Evolutionary conservation across 2,888 invertebrate genomes (phyloP).

Genomic region (Antheraea yamamai): DNA sequence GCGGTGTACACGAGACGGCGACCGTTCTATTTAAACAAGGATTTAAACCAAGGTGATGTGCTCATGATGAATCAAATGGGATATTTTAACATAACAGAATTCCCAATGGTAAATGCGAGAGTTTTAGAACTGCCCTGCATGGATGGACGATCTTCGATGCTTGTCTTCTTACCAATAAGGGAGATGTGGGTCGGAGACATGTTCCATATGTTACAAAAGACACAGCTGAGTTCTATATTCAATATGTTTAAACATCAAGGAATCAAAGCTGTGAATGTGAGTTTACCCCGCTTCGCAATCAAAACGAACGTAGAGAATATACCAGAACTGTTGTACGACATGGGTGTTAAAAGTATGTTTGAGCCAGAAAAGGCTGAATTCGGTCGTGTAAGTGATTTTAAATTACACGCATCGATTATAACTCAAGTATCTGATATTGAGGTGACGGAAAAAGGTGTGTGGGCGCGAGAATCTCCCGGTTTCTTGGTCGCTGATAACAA

Average conservation of each 20-base stretch:
- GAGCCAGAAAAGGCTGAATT: conserved; percentile 52
- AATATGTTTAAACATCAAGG: conserved; percentile 43
- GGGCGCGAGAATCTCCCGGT: conserved; percentile 37
- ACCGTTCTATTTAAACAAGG: conserved; percentile 43
- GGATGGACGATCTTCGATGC: conserved; percentile 48
- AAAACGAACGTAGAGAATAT: conserved; percentile 52
- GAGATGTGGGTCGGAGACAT: conserved; percentile 44
- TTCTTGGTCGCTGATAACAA: conserved; percentile 35
- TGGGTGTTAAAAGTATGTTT: conserved; percentile 64
- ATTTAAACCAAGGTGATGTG: conserved; percentile 43
- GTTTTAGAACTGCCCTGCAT: conserved; percentile 57
- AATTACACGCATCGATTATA: conserved; percentile 55
- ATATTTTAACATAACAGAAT: conserved; percentile 48
- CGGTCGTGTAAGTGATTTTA: conserved; percentile 51
- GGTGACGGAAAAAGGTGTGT: conserved; percentile 55
- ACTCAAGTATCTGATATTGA: conserved; percentile 55
- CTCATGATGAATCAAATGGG: conserved; percentile 61
- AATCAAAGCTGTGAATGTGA: conserved; percentile 46
- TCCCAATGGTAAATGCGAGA: conserved; percentile 46
- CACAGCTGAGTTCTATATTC: conserved; percentile 52
- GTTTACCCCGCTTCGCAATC: conserved; percentile 59
- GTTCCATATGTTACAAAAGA: conserved; percentile 48
- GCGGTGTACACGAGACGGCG: conserved; percentile 40
- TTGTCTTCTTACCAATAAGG: conserved; percentile 52
- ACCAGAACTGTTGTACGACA: conserved; percentile 59